Conservation (phyloP, 2,797 vertebrate genomes). For the Lophotriccus pileatus region DNA sequence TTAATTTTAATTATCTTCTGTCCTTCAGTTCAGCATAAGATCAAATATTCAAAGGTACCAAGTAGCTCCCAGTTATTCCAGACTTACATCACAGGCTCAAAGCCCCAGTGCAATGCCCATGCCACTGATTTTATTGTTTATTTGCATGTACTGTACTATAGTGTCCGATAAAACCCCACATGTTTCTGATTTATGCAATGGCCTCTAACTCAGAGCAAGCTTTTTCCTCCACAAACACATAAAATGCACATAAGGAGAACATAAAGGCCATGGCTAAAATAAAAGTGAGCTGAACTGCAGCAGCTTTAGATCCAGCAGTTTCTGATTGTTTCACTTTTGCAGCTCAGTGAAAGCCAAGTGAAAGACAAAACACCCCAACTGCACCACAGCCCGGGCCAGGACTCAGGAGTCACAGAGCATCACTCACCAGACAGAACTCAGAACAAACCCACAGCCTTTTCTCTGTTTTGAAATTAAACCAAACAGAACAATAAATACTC, state of each 20-base stretch:
- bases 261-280: not conserved
- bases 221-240: not conserved
- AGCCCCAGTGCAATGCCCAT: not conserved
- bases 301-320: not conserved
- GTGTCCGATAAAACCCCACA: not conserved
- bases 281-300: not conserved
- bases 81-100: not conserved
- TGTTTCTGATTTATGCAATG: not conserved
- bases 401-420: not conserved
- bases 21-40: not conserved
- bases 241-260: slow-evolving; percentile 17
- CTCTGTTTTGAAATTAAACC: not conserved
- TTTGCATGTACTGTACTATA: not conserved
- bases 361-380: not conserved
- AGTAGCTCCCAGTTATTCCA: not conserved
- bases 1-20: not conserved
- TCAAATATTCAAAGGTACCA: not conserved
- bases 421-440: not conserved
- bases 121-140: not conserved
- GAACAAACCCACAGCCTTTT: not conserved
- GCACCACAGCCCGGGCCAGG: not conserved
- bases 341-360: not conserved
- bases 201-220: slow-evolving; percentile 2
- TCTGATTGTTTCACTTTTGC: not conserved
- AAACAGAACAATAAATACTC: not conserved